A percentile compares a stretch with the other conserved stretches of the same genome.
Evolutionary conservation across 1,140 invertebrate species (phyloP).

Genomic region (Eumeta japonica): DNA sequence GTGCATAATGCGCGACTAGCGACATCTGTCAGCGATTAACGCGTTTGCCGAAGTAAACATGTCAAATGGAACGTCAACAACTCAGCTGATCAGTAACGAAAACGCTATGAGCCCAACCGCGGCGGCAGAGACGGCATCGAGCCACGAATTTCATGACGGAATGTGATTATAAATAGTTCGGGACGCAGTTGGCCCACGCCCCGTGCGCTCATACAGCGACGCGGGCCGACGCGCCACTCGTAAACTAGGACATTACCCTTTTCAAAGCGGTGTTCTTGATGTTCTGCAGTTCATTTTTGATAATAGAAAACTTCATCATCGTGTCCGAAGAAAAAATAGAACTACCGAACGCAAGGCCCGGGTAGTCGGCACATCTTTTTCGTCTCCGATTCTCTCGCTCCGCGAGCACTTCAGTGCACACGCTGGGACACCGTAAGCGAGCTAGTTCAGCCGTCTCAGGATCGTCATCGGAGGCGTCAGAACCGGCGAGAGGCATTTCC

Average conservation of each 20-base stretch:
- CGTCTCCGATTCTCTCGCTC: slow-evolving; percentile 77
- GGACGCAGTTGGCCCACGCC: slow-evolving; percentile 47
- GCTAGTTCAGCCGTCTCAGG: slow-evolving; percentile 76
- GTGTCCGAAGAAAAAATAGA: slow-evolving; percentile 95
- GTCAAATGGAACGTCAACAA: slow-evolving; percentile 45
- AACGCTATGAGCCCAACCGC: not conserved
- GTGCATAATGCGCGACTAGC: slow-evolving; percentile 12
- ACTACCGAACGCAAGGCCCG: slow-evolving; percentile 84
- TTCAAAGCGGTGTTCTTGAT: slow-evolving; percentile 94
- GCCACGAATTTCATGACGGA: slow-evolving; percentile 25
- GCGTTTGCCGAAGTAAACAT: slow-evolving; percentile 43
- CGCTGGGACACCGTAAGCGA: slow-evolving; percentile 81
- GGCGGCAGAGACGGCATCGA: slow-evolving; percentile 16
- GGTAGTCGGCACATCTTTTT: slow-evolving; percentile 84
- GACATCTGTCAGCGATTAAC: slow-evolving; percentile 37
- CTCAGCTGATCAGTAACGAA: slow-evolving; percentile 42
- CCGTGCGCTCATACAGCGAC: slow-evolving; percentile 25
- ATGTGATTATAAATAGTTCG: slow-evolving; percentile 49
- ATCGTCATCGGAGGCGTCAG: slow-evolving; percentile 62
- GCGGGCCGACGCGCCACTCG: slow-evolving; percentile 25
- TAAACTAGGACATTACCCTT: slow-evolving; percentile 73
- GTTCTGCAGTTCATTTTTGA: slow-evolving; percentile 95
- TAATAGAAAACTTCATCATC: slow-evolving; percentile 96
- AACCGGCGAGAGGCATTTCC: slow-evolving; percentile 24
- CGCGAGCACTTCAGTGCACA: slow-evolving; percentile 81